Conservation (phyloP, 2,797 vertebrate genomes). For the Phrynocephalus guinanensis region DNA sequence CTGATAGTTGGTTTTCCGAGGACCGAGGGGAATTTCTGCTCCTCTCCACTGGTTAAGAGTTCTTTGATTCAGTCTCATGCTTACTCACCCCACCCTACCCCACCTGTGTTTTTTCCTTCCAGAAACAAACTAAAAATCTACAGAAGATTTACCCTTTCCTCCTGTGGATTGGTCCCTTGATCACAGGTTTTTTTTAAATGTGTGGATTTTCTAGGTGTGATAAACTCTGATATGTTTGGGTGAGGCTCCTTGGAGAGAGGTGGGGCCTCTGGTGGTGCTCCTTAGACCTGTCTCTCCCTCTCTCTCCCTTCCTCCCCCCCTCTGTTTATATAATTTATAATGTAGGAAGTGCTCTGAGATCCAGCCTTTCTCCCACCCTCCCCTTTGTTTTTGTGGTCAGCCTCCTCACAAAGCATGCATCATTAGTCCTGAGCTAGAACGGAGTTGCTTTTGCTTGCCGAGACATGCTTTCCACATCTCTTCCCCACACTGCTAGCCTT, state of each 20-base stretch:
- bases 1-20: too few relatives aligned
- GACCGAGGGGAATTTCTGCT: too few relatives aligned
- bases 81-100: background rate
- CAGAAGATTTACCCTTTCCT: background rate
- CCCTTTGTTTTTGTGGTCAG: background rate
- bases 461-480: slow-evolving; percentile 17
- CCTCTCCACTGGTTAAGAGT: background rate
- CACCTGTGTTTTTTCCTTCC: background rate
- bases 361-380: background rate
- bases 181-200: too few relatives aligned
- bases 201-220: too few relatives aligned
- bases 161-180: background rate
- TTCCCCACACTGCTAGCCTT: background rate
- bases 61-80: background rate
- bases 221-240: too few relatives aligned
- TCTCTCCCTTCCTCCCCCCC: too few relatives aligned
- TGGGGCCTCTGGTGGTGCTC: too few relatives aligned
- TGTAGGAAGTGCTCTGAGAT: background rate
- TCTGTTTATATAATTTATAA: background rate
- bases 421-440: slow-evolving; percentile 25
- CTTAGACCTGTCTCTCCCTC: too few relatives aligned
- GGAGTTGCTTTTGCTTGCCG: slow-evolving; percentile 40
- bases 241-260: too few relatives aligned
- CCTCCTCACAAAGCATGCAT: background rate
- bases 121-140: background rate